phyloP scores from a whole-genome alignment of 2,113 vertebrate genomes.

The Chlamydotis undulata region DNA sequence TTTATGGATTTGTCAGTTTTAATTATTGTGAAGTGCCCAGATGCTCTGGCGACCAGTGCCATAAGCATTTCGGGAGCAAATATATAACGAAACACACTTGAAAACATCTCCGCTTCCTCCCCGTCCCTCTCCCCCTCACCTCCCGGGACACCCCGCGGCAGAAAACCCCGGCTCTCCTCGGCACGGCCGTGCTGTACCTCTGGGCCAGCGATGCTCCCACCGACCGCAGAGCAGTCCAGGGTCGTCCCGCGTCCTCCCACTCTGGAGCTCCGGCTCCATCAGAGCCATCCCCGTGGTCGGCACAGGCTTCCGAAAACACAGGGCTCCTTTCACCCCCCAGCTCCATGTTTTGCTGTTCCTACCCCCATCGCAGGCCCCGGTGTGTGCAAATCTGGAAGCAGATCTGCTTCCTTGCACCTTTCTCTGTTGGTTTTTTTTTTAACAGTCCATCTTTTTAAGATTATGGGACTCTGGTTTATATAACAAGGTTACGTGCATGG shows the following conservation, averaged over 20 bases:
- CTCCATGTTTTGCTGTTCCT: not conserved
- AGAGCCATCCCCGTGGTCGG: not conserved
- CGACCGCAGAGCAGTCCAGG: rapidly evolving
- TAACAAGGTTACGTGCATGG: slow-evolving; percentile 65
- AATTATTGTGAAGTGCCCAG: slow-evolving; percentile 73
- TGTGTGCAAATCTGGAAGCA: slow-evolving; percentile 15
- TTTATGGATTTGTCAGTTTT: slow-evolving; percentile 74
- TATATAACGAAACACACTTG: slow-evolving; percentile 33
- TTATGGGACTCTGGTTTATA: slow-evolving; percentile 57
- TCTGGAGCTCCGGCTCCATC: not conserved
- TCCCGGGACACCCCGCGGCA: rapidly evolving
- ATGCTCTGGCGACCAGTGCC: slow-evolving; percentile 66
- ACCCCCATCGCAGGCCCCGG: not conserved
- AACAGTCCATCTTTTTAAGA: slow-evolving; percentile 24
- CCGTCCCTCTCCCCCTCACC: not conserved
- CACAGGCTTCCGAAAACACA: not conserved
- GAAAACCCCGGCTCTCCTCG: not conserved
- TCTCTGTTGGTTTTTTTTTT: not conserved
- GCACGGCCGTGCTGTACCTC: rapidly evolving
- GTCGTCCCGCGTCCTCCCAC: not conserved
- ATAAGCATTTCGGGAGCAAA: slow-evolving; percentile 63
- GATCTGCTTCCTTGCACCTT: slow-evolving; percentile 55
- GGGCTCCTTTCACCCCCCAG: not conserved
- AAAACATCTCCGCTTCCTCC: not conserved
- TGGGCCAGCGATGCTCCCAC: not conserved